phyloP scores from a whole-genome alignment of 1,140 invertebrate genomes.

The Cepaea nemoralis region DNA sequence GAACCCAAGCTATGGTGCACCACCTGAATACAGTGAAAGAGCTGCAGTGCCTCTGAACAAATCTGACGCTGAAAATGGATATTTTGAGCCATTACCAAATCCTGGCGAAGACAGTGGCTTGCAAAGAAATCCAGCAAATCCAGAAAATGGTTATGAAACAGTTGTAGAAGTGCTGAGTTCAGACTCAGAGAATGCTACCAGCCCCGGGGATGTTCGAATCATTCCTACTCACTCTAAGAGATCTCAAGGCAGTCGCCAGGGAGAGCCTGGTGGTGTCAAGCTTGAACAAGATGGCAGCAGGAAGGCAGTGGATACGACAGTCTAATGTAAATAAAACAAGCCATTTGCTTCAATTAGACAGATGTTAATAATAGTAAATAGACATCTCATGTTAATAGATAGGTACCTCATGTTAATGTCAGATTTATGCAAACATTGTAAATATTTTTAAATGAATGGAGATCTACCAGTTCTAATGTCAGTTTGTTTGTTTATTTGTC shows the following conservation, averaged over 20 bases:
- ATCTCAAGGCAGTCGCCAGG: neutral
- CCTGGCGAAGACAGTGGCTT: neutral
- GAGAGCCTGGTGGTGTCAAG: neutral
- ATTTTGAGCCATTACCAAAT: neutral
- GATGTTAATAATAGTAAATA: no score
- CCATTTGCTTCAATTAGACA: no score
- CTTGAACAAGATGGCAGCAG: neutral
- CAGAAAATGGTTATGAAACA: slow-evolving; percentile 7
- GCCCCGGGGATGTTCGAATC: neutral
- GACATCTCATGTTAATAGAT: no score
- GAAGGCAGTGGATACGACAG: neutral
- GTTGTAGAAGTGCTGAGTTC: neutral
- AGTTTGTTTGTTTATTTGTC: no score
- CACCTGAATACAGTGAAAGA: neutral
- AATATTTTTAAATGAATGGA: no score
- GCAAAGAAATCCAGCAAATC: neutral
- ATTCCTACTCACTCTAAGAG: neutral
- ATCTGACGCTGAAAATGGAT: neutral
- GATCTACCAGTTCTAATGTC: no score
- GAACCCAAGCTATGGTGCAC: neutral
- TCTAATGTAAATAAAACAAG: neutral
- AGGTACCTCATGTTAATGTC: no score
- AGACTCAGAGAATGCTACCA: neutral
- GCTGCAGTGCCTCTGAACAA: neutral
- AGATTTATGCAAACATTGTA: no score